These are phyloP conservation scores for Tetheella fluctuosa DNA, from an alignment of 2,888 invertebrate genomes.

Conservation along the genomic window DNA sequence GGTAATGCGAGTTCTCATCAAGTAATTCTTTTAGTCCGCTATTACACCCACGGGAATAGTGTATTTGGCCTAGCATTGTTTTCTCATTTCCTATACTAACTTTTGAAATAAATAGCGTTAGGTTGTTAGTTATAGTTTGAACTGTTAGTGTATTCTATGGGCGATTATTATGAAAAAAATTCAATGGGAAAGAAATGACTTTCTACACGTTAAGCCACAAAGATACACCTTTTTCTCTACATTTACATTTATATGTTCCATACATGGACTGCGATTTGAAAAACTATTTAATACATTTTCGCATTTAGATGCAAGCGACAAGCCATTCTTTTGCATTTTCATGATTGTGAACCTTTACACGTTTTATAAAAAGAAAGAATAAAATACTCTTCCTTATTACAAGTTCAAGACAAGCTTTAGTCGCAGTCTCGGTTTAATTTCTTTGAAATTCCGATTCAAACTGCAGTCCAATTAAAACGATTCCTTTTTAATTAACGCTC, in stretches of 20 bases:
- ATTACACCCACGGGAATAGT: conserved; percentile 17
- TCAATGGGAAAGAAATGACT: too few relatives aligned
- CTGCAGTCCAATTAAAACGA: not conserved
- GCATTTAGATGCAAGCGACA: too few relatives aligned
- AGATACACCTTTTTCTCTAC: too few relatives aligned
- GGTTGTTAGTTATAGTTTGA: not conserved
- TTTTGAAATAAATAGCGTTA: not conserved
- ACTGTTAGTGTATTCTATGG: too few relatives aligned
- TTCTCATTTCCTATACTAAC: not conserved
- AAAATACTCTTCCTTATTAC: not conserved
- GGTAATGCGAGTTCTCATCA: conserved; percentile 18
- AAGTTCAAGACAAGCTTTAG: not conserved
- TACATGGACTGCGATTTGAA: too few relatives aligned
- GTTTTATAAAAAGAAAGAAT: not conserved
- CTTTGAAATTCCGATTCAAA: not conserved
- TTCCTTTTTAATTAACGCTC: not conserved
- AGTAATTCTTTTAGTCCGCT: conserved; percentile 31
- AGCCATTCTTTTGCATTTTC: too few relatives aligned
- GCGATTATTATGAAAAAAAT: too few relatives aligned
- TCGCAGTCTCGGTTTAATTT: not conserved
- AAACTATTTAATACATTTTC: too few relatives aligned
- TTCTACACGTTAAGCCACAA: too few relatives aligned
- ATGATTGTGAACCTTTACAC: too few relatives aligned
- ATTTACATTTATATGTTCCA: too few relatives aligned
- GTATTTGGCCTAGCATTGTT: not conserved